Evolutionary conservation across 2,888 invertebrate species (phyloP), one percentile per base, ranked within the genome.

Genomic region (Diachrysia chrysitis): DNA sequence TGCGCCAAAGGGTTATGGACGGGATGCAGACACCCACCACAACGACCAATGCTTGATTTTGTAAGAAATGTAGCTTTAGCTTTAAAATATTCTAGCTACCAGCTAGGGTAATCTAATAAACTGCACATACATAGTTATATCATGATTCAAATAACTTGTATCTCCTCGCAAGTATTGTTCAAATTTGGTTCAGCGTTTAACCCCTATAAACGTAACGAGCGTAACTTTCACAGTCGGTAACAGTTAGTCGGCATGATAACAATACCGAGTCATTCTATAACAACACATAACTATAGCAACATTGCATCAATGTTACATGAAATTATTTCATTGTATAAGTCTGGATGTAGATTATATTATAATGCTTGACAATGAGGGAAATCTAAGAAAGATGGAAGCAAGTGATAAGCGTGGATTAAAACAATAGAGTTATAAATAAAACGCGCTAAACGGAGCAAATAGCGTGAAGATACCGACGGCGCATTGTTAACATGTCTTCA

Each of bases 351-450:
- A 66, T 16, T 25, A 10, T 37, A 19, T 29, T 64, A 53, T 56
- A 66, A 58, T 58, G 51, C 23, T 54, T 2, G 42, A 53, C 71
- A 63, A 59, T 63, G 16, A 60, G 37, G 48, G 53, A 21, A 16
- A 29, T 53, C 54, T 53, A 23, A 37, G 46, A 67, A 58, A 59
- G 58, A 74, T 76, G 63, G 76, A 61, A 51, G 58, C 58, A 67
- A 42, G 17, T 72, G 63, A 75, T 75, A 56, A 58, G 58, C 12
- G 58, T 46, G 10, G n/a, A 17, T 16, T 67, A 25, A 67, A 53
- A 74, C 74, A 72, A 74, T 72, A 29, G 63, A 7, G 42, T 62
- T 19, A 56, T 62, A 65, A 32, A 32, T 32, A 32, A 32, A 32
- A 54, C 53, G 53, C 51, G 62, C 32, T 61, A 35, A 65, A 65